Conservation (phyloP, 1,140 invertebrate genomes). For the Belonocnema kinseyi region DNA sequence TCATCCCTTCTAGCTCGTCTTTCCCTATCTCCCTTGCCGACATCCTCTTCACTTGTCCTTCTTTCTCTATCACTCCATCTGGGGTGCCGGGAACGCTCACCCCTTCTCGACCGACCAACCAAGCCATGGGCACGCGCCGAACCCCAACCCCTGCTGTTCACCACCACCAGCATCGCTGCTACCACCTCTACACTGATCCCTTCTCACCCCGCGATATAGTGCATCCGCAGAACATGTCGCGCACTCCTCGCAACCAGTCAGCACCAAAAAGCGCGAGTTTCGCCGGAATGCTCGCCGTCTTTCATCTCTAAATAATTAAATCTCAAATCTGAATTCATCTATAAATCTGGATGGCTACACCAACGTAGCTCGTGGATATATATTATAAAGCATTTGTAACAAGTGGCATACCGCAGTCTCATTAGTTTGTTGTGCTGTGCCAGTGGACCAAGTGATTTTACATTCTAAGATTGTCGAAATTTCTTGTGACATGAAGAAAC, state of each 20-base stretch:
- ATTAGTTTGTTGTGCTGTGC: conserved; percentile 4
- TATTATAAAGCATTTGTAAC: neutral
- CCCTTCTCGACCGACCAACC: conserved; percentile 51
- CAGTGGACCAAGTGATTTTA: conserved; percentile 26
- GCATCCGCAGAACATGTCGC: conserved; percentile 67
- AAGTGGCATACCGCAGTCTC: neutral
- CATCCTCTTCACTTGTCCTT: neutral
- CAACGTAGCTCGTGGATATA: neutral
- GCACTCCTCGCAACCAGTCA: conserved; percentile 51
- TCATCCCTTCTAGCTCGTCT: conserved; percentile 43
- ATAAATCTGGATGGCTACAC: conserved; percentile 35
- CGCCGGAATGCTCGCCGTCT: neutral
- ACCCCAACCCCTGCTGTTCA: conserved; percentile 53
- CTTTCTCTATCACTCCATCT: conserved; percentile 31
- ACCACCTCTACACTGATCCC: conserved; percentile 44
- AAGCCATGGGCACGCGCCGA: conserved; percentile 38
- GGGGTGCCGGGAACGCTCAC: conserved; percentile 52
- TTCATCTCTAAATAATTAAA: conserved; percentile 26
- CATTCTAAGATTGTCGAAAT: neutral
- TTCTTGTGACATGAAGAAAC: conserved; percentile 8
- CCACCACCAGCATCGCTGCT: conserved; percentile 46
- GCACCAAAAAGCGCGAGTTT: conserved; percentile 16
- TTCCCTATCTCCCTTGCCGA: neutral
- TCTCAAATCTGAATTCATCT: conserved; percentile 39
- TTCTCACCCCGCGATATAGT: conserved; percentile 56